Percentiles rank a stretch among this genome's conserved stretches.
Conservation (phyloP, 2,888 invertebrate species). For the Rhopalosiphum nymphaeae region DNA sequence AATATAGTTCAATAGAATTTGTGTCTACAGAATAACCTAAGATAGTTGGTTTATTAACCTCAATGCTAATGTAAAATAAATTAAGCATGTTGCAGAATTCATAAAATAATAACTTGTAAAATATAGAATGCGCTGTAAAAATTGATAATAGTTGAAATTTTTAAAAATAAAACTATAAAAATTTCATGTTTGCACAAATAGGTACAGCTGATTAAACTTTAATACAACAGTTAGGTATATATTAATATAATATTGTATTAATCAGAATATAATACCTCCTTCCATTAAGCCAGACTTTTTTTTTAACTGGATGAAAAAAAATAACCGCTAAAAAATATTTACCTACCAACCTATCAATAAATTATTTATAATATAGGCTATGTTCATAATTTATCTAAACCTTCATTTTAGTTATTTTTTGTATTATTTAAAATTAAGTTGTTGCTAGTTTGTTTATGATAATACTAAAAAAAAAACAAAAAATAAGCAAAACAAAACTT, state of each 20-base stretch:
- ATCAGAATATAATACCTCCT: background rate
- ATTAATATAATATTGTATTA: background rate
- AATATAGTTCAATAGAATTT: background rate
- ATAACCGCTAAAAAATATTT: background rate
- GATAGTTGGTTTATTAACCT: constrained; percentile 1
- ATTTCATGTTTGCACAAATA: background rate
- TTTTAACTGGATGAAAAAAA: background rate
- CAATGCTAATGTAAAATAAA: background rate
- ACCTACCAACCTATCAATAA: background rate
- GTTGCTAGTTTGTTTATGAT: background rate
- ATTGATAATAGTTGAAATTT: background rate
- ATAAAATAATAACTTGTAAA: background rate
- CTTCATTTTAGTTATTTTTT: background rate
- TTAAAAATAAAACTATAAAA: background rate
- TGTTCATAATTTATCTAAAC: background rate
- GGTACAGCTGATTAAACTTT: background rate
- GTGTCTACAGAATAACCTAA: background rate
- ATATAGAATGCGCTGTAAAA: background rate
- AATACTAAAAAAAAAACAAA: background rate
- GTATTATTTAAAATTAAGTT: background rate
- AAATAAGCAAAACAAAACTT: background rate
- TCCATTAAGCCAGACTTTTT: background rate
- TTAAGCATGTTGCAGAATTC: background rate
- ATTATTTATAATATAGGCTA: background rate
- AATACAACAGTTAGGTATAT: background rate